Evolutionary conservation across 2,797 vertebrate species (phyloP).

Genomic region (Micrastur ruficollis): DNA sequence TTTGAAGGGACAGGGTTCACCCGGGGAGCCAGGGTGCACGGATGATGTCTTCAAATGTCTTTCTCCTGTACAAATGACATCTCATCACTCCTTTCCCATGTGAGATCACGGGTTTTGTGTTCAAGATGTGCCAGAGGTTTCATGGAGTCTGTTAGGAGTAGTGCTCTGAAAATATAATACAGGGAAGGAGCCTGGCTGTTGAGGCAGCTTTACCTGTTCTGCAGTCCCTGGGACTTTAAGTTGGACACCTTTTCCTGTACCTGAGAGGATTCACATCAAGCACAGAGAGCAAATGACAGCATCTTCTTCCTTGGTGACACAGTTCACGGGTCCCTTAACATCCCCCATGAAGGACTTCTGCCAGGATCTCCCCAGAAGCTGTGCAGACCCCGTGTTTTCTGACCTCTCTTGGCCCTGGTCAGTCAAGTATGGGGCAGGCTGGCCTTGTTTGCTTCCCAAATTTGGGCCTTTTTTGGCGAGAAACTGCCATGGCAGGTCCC

Average conservation of each 20-base stretch:
- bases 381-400: not conserved
- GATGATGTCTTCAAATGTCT: not conserved
- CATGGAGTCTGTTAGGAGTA: not conserved
- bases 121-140: not conserved
- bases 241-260: not conserved
- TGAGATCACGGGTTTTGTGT: not conserved
- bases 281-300: not conserved
- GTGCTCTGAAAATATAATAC: not conserved
- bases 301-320: not conserved
- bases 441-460: not conserved
- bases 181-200: not conserved
- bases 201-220: not conserved
- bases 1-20: not conserved
- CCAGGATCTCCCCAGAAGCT: not conserved
- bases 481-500: not conserved
- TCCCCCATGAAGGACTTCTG: not conserved
- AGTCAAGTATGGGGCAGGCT: not conserved
- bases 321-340: not conserved
- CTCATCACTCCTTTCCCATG: not conserved
- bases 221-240: not conserved
- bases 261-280: not conserved
- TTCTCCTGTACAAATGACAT: not conserved
- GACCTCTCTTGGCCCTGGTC: not conserved
- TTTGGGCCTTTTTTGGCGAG: not conserved
- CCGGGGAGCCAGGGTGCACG: accelerated